Base-by-base conservation (phyloP, 2,113 vertebrate genomes). In the Rattus rattus region DNA sequence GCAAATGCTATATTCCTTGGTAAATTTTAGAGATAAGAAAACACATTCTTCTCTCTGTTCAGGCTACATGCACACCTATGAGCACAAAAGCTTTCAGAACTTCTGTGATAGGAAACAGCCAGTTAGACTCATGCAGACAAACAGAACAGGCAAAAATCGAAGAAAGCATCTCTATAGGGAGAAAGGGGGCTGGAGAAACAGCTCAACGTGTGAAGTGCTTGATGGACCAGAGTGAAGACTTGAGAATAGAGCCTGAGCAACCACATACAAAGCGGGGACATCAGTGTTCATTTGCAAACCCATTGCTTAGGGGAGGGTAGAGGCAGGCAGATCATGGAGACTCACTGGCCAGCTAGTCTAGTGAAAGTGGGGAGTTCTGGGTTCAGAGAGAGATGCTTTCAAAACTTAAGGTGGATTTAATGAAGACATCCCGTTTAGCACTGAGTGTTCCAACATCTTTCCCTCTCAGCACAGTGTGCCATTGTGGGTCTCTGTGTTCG, bases 71-170 rank as follows among this genome's bases (percentile, higher is more conserved):
- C 63, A 2, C 1, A 43, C 5, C 36, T 81, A 24, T 26, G 30
- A 24, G 16, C 6, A 56, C 28, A 75, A 47, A 94, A 49, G 7
- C 17, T 91, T 75, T 70, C 70, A 65, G 85, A 97, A 69, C 6
- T 26, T 30, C 83, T 67, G 28, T 30, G 3, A 43, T 97, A 93
- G 67, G 63, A 92, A 92, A 96, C 36, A 94, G 83, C 95, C 95
- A 97, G 91, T 33, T 93, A 83, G 16, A 76, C 43, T 95, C 88
- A 92, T 14, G 43, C 43, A 88, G 30, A 77, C 87, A 92, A 96
- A 94, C 91, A 96, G 80, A 36, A 93, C 4, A 90, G n/a, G 20
- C 30, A 96, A 97, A 98, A 98, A 96, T 97, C 54, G 56, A 49
- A 97, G 94, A 94, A 97, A 56, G 26, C 94, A 95, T 93, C 49